These are phyloP conservation scores for Willowsia nigromaculata DNA, from an alignment of 2,888 invertebrate species.

Conservation along the genomic window DNA sequence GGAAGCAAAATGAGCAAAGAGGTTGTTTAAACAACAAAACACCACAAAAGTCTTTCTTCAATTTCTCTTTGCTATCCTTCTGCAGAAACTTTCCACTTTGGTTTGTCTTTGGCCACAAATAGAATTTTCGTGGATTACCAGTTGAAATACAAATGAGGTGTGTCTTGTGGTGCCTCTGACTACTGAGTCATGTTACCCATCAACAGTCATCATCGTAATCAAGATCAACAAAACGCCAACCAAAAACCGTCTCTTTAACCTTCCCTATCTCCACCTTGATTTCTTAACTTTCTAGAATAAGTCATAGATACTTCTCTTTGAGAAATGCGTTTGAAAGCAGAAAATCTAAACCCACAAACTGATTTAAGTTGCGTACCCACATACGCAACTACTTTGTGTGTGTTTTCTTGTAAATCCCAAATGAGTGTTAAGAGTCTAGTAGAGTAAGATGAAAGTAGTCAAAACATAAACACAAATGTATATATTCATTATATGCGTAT, in stretches of 20 bases:
- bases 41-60: background rate
- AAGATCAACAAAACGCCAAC: background rate
- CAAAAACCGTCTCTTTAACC: background rate
- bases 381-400: background rate
- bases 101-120: slow-evolving; percentile 50
- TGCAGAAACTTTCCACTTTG: slow-evolving; percentile 24
- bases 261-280: slow-evolving; percentile 5
- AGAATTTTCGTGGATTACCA: slow-evolving; percentile 25
- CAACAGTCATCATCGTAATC: slow-evolving; percentile 17
- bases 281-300: background rate
- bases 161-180: background rate
- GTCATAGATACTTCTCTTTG: background rate
- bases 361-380: background rate
- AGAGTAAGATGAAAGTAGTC: slow-evolving; percentile 6
- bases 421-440: background rate
- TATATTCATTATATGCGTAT: background rate
- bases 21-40: slow-evolving; percentile 7
- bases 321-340: background rate
- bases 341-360: slow-evolving; percentile 19
- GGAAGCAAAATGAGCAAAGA: background rate
- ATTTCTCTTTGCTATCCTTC: background rate
- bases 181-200: slow-evolving; percentile 23
- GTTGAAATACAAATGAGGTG: slow-evolving; percentile 55
- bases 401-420: slow-evolving; percentile 3
- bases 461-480: background rate